Percentiles rank a stretch among this genome's conserved stretches.
Conservation (phyloP, 2,797 vertebrate species). For the Semotilus atromaculatus region DNA sequence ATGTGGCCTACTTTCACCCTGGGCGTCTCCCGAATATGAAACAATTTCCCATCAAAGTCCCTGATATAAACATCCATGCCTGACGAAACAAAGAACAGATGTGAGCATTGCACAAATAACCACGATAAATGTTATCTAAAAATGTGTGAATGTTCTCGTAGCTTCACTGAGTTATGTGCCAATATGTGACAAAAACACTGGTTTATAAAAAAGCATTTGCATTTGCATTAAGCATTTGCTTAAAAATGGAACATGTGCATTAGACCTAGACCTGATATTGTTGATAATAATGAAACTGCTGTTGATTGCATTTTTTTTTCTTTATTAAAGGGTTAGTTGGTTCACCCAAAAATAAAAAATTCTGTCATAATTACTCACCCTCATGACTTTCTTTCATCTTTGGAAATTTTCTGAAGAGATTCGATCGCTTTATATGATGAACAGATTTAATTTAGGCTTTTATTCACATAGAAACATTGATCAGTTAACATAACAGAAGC, state of each 20-base stretch:
- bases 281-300: background rate
- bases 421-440: too few species aligned
- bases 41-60: slow-evolving; percentile 83
- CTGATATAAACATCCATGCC: slow-evolving; percentile 92
- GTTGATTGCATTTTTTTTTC: background rate
- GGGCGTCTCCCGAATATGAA: slow-evolving; percentile 91
- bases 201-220: background rate
- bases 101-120: background rate
- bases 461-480: too few species aligned
- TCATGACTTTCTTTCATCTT: too few species aligned
- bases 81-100: slow-evolving; percentile 65
- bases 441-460: too few species aligned
- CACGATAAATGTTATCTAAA: background rate
- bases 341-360: too few species aligned
- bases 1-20: slow-evolving; percentile 92
- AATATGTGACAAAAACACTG: background rate
- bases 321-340: too few species aligned
- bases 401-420: too few species aligned
- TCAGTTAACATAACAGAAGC: too few species aligned
- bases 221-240: background rate
- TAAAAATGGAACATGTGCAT: background rate
- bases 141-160: background rate
- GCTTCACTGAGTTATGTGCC: background rate
- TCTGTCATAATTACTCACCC: too few species aligned
- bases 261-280: background rate